phyloP scores from a whole-genome alignment of 2,888 invertebrate genomes.

The Achlya flavicornis region DNA sequence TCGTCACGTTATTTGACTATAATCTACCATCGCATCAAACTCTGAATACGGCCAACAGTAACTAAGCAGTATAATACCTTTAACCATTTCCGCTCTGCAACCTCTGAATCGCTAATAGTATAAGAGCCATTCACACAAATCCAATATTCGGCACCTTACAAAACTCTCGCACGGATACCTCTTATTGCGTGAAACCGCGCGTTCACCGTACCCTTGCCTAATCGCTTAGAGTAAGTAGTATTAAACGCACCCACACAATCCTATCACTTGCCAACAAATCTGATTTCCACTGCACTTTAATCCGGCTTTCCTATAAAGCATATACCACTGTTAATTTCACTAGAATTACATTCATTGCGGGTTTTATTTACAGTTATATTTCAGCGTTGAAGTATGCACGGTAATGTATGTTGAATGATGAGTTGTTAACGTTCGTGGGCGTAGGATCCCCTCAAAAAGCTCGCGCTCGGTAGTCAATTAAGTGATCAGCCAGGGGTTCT shows the following conservation, averaged over 20 bases:
- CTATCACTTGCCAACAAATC: constrained; percentile 77
- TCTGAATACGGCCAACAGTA: not conserved
- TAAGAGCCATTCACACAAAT: constrained; percentile 39
- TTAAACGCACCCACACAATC: constrained; percentile 72
- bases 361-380: not conserved
- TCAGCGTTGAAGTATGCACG: constrained; percentile 12
- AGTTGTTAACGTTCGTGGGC: constrained; percentile 27
- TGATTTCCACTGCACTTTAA: constrained; percentile 79
- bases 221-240: constrained; percentile 72
- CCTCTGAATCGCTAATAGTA: constrained; percentile 21
- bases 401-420: constrained; percentile 40
- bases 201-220: constrained; percentile 58
- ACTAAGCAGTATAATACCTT: constrained; percentile 13
- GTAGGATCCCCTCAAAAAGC: constrained; percentile 58
- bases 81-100: constrained; percentile 21
- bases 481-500: constrained; percentile 81
- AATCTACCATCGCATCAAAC: not conserved
- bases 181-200: constrained; percentile 49
- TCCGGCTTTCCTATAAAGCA: constrained; percentile 50
- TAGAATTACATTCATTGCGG: constrained; percentile 35
- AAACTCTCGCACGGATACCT: constrained; percentile 40
- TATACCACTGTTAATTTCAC: constrained; percentile 27
- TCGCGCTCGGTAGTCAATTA: constrained; percentile 79
- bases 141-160: constrained; percentile 45
- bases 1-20: no score